Conservation (phyloP, 2,113 vertebrate species). For the Baryphthengus martii region DNA sequence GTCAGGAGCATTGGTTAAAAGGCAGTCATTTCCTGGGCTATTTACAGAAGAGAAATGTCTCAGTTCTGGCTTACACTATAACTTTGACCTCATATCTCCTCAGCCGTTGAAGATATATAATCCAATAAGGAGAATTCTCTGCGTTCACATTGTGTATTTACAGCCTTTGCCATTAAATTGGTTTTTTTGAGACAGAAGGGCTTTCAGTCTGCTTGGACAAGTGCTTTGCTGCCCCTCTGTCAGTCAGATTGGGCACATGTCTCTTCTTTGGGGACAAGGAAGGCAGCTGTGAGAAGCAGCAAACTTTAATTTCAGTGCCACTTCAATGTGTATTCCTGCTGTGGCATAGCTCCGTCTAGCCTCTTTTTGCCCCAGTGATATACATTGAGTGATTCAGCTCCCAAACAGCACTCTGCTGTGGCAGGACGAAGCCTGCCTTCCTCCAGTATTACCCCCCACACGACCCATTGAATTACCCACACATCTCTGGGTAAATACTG, state of each 20-base stretch:
- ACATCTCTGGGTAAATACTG: background rate
- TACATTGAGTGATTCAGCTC: background rate
- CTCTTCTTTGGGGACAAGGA: background rate
- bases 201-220: background rate
- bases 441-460: background rate
- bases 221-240: background rate
- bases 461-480: fast-evolving
- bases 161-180: background rate
- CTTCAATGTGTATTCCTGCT: background rate
- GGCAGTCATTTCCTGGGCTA: background rate
- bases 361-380: background rate
- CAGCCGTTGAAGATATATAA: background rate
- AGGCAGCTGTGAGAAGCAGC: background rate
- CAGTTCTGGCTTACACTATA: fast-evolving
- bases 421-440: background rate
- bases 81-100: background rate
- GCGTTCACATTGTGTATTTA: background rate
- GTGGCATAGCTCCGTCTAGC: background rate
- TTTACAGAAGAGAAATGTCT: background rate
- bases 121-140: background rate
- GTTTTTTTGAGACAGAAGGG: background rate
- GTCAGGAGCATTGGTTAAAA: background rate
- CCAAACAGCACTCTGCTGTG: background rate
- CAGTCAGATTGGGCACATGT: background rate
- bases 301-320: background rate